These are phyloP conservation scores for Puffinus mauretanicus DNA, from an alignment of 2,113 vertebrate species.

Conservation along the genomic window DNA sequence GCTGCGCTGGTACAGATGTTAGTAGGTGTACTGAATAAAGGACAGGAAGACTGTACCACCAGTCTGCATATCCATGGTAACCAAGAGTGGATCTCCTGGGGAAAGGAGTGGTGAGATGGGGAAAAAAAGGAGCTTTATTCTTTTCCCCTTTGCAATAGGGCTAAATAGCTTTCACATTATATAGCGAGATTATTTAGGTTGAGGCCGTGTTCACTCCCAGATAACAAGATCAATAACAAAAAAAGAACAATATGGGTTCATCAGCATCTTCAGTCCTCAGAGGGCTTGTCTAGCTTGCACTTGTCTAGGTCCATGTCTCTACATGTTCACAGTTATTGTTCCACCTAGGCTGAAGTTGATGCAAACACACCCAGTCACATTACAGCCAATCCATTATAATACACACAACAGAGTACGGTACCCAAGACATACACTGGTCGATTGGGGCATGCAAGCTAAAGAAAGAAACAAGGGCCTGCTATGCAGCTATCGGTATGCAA, in stretches of 20 bases:
- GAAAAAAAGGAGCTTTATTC: neutral
- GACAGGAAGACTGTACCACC: neutral
- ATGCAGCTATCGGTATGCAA: neutral
- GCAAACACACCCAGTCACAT: neutral
- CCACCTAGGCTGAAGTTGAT: neutral
- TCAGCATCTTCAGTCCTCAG: neutral
- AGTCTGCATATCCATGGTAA: conserved; percentile 29
- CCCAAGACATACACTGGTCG: neutral
- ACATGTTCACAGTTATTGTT: neutral
- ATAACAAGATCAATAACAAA: neutral
- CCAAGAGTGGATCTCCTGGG: neutral
- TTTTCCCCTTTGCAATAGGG: neutral
- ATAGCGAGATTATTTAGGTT: neutral
- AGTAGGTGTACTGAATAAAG: conserved; percentile 16
- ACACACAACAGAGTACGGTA: neutral
- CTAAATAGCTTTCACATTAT: neutral
- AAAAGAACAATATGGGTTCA: neutral
- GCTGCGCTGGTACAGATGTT: conserved; percentile 30
- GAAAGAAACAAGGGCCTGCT: neutral
- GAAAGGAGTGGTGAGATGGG: neutral
- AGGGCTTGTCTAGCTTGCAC: neutral
- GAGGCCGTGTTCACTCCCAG: fast-evolving
- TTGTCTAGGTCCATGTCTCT: neutral
- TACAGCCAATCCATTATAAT: neutral
- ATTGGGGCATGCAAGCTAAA: neutral